Evolutionary conservation across 1,140 invertebrate species (phyloP), one percentile per base, ranked within the genome.

Genomic region (Mizuhopecten yessoensis): DNA sequence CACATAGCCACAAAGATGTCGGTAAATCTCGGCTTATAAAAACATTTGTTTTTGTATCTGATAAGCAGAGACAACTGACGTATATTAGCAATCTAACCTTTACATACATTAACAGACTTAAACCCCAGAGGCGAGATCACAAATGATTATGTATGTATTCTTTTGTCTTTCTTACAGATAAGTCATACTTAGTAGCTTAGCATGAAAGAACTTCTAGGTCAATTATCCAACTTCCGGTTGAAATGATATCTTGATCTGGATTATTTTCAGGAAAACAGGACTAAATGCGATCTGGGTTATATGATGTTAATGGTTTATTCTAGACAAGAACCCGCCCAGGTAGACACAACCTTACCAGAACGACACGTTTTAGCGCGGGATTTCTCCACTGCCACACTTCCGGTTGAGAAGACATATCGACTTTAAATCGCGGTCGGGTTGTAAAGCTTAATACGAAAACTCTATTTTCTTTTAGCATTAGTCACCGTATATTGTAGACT

Each of bases 31-130:
- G 23, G 11, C 15, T 75, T 75, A 75, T 45, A 75, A 29, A 75
- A 75, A 75, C 57, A 49, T 49, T 49, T 49, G 57, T 75, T 75
- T 75, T n/a, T n/a, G 57, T 75, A 75, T 75, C 57, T 1, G 57
- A 75, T 75, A 75, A 75, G 17, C 57, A 10, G 42, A 1, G 42
- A 1, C 1, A 29, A 29, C 23, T 75, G 3, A 75, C 9, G 57
- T 75, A 23, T 75, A 75, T 75, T 17, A 75, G 17, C 57, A 75
- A 9, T 11, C 23, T 29, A 75, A 75, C 57, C 9, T 29, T 75
- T 75, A 75, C 57, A 29, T 75, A 75, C 1, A 75, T 1, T n/a
- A 11, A 57, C 7, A 20, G 45, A 15, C 13, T 39, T 7, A 7
- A 5, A 7, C 57, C 1, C 57, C 17, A 1, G 57, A 17, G 57